phyloP scores from a whole-genome alignment of 2,797 vertebrate species.

The Argentina silus region DNA sequence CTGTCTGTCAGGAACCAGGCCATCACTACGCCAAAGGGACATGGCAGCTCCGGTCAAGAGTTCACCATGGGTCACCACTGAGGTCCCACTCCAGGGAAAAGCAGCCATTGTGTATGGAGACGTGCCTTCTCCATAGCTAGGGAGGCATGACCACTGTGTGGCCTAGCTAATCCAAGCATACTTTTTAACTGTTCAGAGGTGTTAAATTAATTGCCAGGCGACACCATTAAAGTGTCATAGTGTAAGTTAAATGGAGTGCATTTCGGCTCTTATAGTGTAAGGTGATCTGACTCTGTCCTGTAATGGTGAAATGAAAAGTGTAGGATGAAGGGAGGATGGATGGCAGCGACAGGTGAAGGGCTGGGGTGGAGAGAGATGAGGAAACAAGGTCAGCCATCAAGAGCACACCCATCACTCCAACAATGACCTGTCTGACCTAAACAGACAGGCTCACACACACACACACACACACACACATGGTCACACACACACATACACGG shows the following conservation, averaged over 20 bases:
- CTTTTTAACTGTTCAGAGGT: background rate
- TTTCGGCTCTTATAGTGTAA: background rate
- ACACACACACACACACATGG: background rate
- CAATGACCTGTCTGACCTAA: slow-evolving; percentile 55
- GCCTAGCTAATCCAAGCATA: background rate
- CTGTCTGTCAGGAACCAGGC: slow-evolving; percentile 55
- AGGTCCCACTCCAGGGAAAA: slow-evolving; percentile 56
- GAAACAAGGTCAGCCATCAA: slow-evolving; percentile 57
- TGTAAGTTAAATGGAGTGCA: background rate
- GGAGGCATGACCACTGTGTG: background rate
- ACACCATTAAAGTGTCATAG: background rate
- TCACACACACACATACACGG: slow-evolving; percentile 16
- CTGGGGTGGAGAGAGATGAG: slow-evolving; percentile 14
- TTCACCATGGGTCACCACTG: slow-evolving; percentile 69
- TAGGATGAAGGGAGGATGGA: background rate
- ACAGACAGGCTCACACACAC: background rate
- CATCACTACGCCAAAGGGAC: slow-evolving; percentile 51
- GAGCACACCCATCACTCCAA: slow-evolving; percentile 63
- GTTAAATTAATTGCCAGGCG: background rate
- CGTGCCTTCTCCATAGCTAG: background rate
- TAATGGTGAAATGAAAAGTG: background rate
- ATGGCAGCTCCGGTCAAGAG: slow-evolving; percentile 73
- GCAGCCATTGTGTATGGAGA: slow-evolving; percentile 58
- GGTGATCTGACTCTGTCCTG: background rate
- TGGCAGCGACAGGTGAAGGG: slow-evolving; percentile 43